These are phyloP conservation scores for Corydoras maculifer DNA, from an alignment of 2,113 vertebrate species.

Conservation along the genomic window DNA sequence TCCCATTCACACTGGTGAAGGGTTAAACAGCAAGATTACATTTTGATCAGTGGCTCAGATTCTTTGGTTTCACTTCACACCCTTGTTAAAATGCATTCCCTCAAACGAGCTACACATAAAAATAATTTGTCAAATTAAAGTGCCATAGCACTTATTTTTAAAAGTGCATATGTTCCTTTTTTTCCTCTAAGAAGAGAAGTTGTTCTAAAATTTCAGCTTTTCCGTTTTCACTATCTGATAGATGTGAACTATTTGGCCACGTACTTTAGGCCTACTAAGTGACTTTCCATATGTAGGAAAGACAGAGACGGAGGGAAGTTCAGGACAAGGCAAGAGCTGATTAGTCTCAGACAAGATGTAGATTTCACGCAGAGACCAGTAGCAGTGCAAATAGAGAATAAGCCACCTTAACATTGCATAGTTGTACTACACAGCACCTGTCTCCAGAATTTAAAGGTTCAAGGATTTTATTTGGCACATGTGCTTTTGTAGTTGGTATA, in stretches of 20 bases:
- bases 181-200: background rate
- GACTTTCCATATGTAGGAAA: conserved; percentile 27
- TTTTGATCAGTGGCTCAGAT: conserved; percentile 23
- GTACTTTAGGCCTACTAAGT: conserved; percentile 8
- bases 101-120: background rate
- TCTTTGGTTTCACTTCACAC: background rate
- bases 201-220: background rate
- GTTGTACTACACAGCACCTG: conserved; percentile 28
- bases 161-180: background rate
- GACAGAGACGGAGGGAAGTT: conserved; percentile 6
- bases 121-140: background rate
- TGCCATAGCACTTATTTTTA: background rate
- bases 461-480: conserved; percentile 11
- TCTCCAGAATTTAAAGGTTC: conserved; percentile 9
- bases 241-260: conserved; percentile 23
- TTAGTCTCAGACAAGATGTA: conserved; percentile 4
- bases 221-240: conserved; percentile 30
- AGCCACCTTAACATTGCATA: background rate
- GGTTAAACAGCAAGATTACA: conserved; percentile 18
- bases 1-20: conserved; percentile 52
- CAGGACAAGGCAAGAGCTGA: background rate
- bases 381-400: background rate
- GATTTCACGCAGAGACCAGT: conserved; percentile 3
- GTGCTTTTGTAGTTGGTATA: too few species aligned
- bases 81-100: background rate